Percentiles rank a stretch among this genome's conserved stretches.
These are phyloP conservation scores for Microctenopoma steveboyesi DNA, from an alignment of 2,797 vertebrate species.

Conservation along the genomic window DNA sequence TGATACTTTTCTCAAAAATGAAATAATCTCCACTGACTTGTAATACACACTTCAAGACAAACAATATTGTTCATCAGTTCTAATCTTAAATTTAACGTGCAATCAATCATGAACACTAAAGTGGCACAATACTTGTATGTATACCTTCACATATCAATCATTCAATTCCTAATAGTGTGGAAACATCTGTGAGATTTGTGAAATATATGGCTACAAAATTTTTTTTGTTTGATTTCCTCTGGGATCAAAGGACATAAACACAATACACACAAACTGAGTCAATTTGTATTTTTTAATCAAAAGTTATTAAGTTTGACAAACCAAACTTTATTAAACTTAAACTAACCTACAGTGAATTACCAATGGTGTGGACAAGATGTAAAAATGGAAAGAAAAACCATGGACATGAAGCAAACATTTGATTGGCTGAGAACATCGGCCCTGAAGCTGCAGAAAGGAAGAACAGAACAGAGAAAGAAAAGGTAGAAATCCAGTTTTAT, in stretches of 20 bases:
- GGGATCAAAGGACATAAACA: too few species aligned
- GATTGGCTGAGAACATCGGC: conserved; percentile 5
- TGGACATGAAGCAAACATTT: background rate
- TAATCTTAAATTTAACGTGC: background rate
- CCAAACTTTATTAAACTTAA: conserved; percentile 41
- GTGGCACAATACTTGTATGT: too few species aligned
- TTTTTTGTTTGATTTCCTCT: too few species aligned
- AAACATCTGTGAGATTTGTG: background rate
- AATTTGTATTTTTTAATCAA: conserved; percentile 58
- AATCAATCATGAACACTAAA: background rate
- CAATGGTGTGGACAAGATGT: background rate
- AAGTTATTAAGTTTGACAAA: conserved; percentile 44
- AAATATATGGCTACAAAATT: background rate
- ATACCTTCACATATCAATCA: too few species aligned
- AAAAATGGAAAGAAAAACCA: conserved; percentile 28
- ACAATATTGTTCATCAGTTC: too few species aligned
- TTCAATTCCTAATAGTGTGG: too few species aligned
- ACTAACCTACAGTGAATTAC: conserved; percentile 30
- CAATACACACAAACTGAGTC: background rate
- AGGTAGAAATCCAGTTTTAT: conserved; percentile 62
- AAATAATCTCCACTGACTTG: fast-evolving
- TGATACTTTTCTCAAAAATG: background rate
- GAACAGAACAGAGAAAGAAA: background rate
- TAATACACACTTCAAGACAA: background rate
- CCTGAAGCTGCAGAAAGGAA: background rate